These are phyloP conservation scores for Mormyrus iriodes DNA, from an alignment of 2,113 vertebrate species.

Conservation along the genomic window DNA sequence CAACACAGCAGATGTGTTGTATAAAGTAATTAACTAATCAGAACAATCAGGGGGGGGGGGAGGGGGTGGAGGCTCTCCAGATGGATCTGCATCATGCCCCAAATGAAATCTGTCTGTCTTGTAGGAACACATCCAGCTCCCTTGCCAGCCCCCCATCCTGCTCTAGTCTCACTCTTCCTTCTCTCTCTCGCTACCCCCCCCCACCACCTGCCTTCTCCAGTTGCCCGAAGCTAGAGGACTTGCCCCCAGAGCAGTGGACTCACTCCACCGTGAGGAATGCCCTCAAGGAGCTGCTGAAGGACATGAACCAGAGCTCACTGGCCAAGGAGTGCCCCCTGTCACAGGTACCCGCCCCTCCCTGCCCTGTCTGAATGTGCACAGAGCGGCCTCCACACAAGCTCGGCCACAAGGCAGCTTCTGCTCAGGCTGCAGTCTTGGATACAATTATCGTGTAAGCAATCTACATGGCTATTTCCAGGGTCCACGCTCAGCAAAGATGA, in stretches of 20 bases:
- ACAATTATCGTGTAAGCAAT: not conserved
- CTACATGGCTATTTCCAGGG: not conserved
- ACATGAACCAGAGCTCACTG: conserved; percentile 96
- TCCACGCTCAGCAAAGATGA: not conserved
- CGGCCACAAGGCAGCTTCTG: not conserved
- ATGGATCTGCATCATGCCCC: conserved; percentile 85
- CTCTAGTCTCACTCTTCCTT: not conserved
- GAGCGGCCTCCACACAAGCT: not conserved
- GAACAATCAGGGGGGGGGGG: conserved; percentile 98
- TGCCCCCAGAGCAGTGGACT: conserved; percentile 92
- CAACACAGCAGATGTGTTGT: conserved; percentile 99
- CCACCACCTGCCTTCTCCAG: conserved; percentile 42
- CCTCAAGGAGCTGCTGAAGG: conserved; percentile 93
- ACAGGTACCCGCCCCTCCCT: conserved; percentile 63
- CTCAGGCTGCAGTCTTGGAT: not conserved
- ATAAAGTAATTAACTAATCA: conserved; percentile 99
- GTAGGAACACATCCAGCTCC: conserved; percentile 79
- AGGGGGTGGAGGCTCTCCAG: conserved; percentile 83
- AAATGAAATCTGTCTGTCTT: conserved; percentile 89
- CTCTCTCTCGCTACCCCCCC: not conserved
- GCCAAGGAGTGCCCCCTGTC: conserved; percentile 96
- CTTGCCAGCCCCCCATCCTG: conserved; percentile 32
- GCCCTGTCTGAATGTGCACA: not conserved
- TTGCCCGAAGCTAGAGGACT: conserved; percentile 90
- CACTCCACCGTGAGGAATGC: conserved; percentile 93